Conservation (phyloP, 2,888 invertebrate genomes). For the Cantharis lateralis region DNA sequence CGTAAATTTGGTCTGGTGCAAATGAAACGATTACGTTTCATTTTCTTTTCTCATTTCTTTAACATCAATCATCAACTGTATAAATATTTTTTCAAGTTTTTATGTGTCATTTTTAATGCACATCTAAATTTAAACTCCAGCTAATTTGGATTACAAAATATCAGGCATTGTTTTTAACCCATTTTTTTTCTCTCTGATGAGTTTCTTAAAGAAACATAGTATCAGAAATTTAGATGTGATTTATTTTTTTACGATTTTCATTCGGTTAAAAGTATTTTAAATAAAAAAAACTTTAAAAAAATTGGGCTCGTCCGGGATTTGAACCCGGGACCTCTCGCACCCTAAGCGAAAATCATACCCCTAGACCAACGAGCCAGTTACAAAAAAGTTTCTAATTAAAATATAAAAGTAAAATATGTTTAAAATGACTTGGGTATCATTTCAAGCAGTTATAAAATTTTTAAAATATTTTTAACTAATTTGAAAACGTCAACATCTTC, state of each 20-base stretch:
- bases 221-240: too few relatives aligned
- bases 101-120: not conserved
- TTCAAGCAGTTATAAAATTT: too few relatives aligned
- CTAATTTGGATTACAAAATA: not conserved
- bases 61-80: not conserved
- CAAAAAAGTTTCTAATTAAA: not conserved
- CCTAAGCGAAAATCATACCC: conserved; percentile 72
- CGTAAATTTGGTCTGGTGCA: not conserved
- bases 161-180: not conserved
- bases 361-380: conserved; percentile 67
- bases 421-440: too few relatives aligned
- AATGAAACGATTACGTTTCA: not conserved
- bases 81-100: not conserved
- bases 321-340: conserved; percentile 65
- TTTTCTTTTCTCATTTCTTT: not conserved
- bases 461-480: too few relatives aligned
- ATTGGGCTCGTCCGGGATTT: conserved; percentile 62
- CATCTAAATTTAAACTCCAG: not conserved
- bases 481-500: too few relatives aligned
- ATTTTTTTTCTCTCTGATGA: too few relatives aligned
- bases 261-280: too few relatives aligned
- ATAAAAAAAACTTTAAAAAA: not conserved
- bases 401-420: not conserved
- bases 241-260: too few relatives aligned
- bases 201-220: too few relatives aligned